Evolutionary conservation across 2,888 invertebrate genomes (phyloP).

Genomic region (Ectemnius continuus): DNA sequence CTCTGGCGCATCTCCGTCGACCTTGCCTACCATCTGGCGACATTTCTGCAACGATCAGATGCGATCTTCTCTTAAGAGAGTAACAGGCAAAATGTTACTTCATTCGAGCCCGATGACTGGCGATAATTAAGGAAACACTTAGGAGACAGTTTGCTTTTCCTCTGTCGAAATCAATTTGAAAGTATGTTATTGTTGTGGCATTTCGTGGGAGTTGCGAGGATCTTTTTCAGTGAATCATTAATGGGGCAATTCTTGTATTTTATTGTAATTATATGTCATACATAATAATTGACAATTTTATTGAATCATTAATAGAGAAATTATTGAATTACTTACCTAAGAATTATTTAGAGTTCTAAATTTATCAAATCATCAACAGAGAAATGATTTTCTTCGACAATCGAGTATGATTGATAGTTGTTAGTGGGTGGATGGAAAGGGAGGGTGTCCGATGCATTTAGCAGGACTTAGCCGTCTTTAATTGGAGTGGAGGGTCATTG

Average conservation of each 20-base stretch:
- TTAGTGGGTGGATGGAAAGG: background rate
- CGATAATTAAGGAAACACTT: too few relatives aligned
- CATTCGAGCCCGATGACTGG: background rate
- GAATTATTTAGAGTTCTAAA: too few relatives aligned
- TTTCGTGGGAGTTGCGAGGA: too few relatives aligned
- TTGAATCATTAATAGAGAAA: too few relatives aligned
- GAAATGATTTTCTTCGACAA: background rate
- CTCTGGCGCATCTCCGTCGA: conserved; percentile 27
- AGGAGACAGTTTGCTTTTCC: background rate
- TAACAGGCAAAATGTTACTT: background rate
- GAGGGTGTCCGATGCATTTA: conserved; percentile 8
- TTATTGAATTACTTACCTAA: too few relatives aligned
- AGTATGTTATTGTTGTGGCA: too few relatives aligned
- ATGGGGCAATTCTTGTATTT: too few relatives aligned
- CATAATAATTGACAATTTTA: too few relatives aligned
- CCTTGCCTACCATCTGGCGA: conserved; percentile 33
- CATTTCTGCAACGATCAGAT: background rate
- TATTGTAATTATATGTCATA: too few relatives aligned
- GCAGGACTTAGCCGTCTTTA: conserved; percentile 28
- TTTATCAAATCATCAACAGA: too few relatives aligned
- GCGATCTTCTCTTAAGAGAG: too few relatives aligned
- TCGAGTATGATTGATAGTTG: background rate
- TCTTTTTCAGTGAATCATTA: too few relatives aligned
- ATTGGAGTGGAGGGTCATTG: conserved; percentile 40
- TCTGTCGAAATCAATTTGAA: conserved; percentile 2